Evolutionary conservation across 2,888 invertebrate genomes (phyloP), one percentile per base, ranked within the genome.

Genomic region (Standfussiana lucernea): DNA sequence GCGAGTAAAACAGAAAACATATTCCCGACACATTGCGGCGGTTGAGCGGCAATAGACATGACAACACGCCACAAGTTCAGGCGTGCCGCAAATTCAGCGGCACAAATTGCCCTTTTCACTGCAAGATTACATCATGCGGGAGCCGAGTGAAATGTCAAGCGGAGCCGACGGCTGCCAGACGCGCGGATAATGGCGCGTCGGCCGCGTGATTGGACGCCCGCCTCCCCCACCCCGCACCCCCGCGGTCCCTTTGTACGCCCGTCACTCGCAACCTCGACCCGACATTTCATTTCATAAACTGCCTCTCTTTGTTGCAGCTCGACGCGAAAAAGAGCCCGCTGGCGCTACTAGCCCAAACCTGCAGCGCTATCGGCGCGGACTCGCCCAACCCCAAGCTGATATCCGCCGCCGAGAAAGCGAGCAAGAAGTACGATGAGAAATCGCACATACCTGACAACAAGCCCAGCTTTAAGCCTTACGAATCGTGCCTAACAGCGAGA

Each of bases 321-420:
- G 99, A 99, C 97, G 99, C 99, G 86, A 99, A 99, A 97, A 99
- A 99, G 97, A 99, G 99, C 97, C 99, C 99, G 32, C 97, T 99
- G 95, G 99, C 99, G 69, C 97, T 99, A 82, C 97, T 99, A 90
- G 99, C 99, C 72, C 99, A 99, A 95, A 99, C 99, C 74, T 99
- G 99, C 97, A 99, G 99, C 94, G 99, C 99, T 93, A 99, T 99
- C 92, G 99, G 99, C 85, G 98, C 98, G 10, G 99, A 99, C 95
- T 97, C 98, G 42, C 98, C 98, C 72, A 98, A 98, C 93, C 97
- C 98, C 74, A 98, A 98, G 91, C 97, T 98, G 79, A 97, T 98
- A 88, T 98, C 98, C 86, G 97, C 98, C 78, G 97, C 98, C 75
- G 98, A 98, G 90, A 98, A 98, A 92, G 97, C 97, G 62, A 97